These are phyloP conservation scores for Hydroisotoma schaefferi DNA, from an alignment of 2,888 invertebrate genomes.

Conservation along the genomic window DNA sequence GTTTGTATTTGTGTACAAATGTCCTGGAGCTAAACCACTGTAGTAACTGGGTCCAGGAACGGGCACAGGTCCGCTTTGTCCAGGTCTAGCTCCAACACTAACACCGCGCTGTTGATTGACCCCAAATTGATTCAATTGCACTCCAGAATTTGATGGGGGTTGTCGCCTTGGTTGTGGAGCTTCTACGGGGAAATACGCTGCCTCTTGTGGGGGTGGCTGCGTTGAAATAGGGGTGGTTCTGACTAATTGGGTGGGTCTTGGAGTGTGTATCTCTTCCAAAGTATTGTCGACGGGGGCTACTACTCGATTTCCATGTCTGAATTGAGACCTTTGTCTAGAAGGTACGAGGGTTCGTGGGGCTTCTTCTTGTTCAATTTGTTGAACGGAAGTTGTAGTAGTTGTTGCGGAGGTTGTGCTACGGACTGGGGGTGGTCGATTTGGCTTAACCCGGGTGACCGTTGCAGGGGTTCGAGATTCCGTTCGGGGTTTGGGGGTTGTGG, in stretches of 20 bases:
- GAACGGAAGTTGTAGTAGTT: not conserved
- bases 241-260: not conserved
- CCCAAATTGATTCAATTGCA: no score
- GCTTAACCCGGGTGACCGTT: no score
- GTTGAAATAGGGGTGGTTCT: not conserved
- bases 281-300: not conserved
- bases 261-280: not conserved
- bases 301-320: not conserved
- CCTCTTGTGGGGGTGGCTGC: not conserved
- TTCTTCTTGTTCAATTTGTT: no score
- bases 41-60: not conserved
- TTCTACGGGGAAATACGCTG: no score
- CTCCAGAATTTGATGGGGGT: no score
- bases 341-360: not conserved
- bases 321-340: not conserved
- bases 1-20: conserved; percentile 3
- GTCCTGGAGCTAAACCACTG: not conserved
- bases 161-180: not conserved
- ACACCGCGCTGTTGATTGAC: not conserved
- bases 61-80: not conserved
- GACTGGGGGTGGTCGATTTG: no score
- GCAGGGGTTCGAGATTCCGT: not conserved
- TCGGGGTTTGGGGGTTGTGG: not conserved
- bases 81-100: not conserved
- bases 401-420: no score